These are phyloP conservation scores for Vidua macroura DNA, from an alignment of 2,113 vertebrate species.

Conservation along the genomic window DNA sequence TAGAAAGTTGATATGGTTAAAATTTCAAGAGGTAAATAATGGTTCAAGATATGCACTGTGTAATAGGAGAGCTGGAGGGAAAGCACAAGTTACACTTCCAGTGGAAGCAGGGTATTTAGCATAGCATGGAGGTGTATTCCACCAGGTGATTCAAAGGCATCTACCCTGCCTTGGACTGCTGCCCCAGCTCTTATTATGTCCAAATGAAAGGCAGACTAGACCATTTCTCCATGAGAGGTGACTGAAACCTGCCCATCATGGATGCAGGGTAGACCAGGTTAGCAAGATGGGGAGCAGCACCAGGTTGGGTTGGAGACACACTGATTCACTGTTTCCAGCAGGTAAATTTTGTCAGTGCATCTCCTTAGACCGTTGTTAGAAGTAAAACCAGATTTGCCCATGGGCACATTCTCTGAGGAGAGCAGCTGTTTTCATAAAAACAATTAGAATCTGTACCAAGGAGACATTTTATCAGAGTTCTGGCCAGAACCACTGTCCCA, in stretches of 20 bases:
- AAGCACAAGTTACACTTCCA: not conserved
- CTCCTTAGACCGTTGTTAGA: not conserved
- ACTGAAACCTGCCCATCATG: not conserved
- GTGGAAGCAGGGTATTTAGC: not conserved
- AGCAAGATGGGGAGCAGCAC: not conserved
- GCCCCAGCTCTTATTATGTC: not conserved
- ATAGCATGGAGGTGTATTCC: not conserved
- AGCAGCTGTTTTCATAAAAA: conserved; percentile 54
- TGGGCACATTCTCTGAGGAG: not conserved
- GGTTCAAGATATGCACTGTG: not conserved
- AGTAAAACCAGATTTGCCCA: conserved; percentile 18
- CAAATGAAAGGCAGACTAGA: not conserved
- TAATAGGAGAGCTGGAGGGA: conserved; percentile 14
- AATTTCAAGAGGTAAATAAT: conserved; percentile 16
- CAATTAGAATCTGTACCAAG: conserved; percentile 1
- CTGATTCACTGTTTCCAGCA: conserved; percentile 25
- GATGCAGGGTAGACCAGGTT: not conserved
- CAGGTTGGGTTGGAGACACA: not conserved
- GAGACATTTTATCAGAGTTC: conserved; percentile 43
- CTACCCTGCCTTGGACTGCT: not conserved
- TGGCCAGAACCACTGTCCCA: not conserved
- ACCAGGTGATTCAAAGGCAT: not conserved
- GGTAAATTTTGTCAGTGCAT: conserved; percentile 16
- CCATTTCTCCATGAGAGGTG: not conserved
- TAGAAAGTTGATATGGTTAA: conserved; percentile 11